Base-by-base conservation (phyloP, 1,140 invertebrate species). In the Papilio glaucus region DNA sequence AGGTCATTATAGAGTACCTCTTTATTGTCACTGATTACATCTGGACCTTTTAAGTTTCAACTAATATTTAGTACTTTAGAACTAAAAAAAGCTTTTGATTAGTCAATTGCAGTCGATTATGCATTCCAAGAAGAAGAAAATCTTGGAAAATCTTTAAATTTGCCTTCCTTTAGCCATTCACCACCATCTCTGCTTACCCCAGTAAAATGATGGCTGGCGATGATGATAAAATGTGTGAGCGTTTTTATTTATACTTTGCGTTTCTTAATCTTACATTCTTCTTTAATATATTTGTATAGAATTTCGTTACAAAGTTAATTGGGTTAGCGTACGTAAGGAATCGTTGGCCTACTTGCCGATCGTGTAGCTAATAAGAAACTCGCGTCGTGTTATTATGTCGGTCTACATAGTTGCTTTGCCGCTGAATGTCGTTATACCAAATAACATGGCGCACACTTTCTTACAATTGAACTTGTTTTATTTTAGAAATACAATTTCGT, bases 281-380 rank as follows among this genome's bases (percentile, higher is more conserved):
- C 13, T 41, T 53, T 26, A 24, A 53, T 53, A 49, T 49, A 38
- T 62, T 33, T 37, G 29, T 62, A 4, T 37, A 63, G 15, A 63
- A 39, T 41, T 63, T 63, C 33, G 39, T 60, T 37, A 71, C 70
- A 76, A 72, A 72, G 69, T 49, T 79, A 76, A 76, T 79, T 79
- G 65, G 42, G 49, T 73, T 73, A 61, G 61, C 37, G 38, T 39
- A 53, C 63, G 61, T 42, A 42, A 70, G 41, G 10, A 45, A 72
- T 18, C 37, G 65, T 72, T 13, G 33, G 72, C 77, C 77, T 73
- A 74, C 69, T 79, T 79, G 67, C 41, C 71, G 78, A 76, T 74
- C 72, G 72, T 74, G 73, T 70, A 67, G 72, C 73, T 76, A 71
- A 77, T 76, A 77, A 73, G 71, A 71, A 75, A 71, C 71, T 72